Evolutionary conservation across 2,113 vertebrate species (phyloP), one percentile per base, ranked within the genome.

Genomic region (Anhinga rufa): DNA sequence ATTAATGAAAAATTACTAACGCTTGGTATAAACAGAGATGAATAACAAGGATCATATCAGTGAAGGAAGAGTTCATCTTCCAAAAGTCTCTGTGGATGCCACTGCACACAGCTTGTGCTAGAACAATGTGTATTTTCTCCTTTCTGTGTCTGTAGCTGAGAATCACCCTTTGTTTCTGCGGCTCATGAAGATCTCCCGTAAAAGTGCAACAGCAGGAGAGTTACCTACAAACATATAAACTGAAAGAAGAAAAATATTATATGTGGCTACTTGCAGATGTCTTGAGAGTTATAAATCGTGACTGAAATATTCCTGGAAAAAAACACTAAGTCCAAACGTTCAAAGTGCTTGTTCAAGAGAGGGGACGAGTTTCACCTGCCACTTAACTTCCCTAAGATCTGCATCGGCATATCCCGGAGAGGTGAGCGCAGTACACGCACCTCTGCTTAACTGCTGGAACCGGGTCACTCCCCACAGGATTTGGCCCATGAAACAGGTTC

Each of bases 161-260:
- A 98, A 98, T 97, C 97, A 97, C 97, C 96, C 97, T 97, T 95
- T 97, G 84, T 98, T 97, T 97, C 97, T 98, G 98, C 98, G 88
- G 98, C 97, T 97, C 95, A 98, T 97, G 98, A 95, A 98, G 98
- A 96, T 97, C 97, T 97, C 93, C 96, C 97, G 83, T 95, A 94
- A 93, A 98, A 98, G 96, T 51, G 96, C 97, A 98, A 98, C 98
- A 97, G 97, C 96, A 98, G 98, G 95, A 95, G 84, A 97, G 97
- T 98, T 95, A 98, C 98, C 98, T 98, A 98, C 86, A 98, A 98
- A 98, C 97, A 98, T 98, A 98, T 94, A 98, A 98, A 98, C 98
- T 98, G 98, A 98, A 98, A 98, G 97, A 98, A 98, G 97, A 98
- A 97, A 98, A 96, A 98, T 94, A 95, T 98, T 98, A 98, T 52